phyloP scores from a whole-genome alignment of 2,113 vertebrate species.

The Tamias sibiricus region DNA sequence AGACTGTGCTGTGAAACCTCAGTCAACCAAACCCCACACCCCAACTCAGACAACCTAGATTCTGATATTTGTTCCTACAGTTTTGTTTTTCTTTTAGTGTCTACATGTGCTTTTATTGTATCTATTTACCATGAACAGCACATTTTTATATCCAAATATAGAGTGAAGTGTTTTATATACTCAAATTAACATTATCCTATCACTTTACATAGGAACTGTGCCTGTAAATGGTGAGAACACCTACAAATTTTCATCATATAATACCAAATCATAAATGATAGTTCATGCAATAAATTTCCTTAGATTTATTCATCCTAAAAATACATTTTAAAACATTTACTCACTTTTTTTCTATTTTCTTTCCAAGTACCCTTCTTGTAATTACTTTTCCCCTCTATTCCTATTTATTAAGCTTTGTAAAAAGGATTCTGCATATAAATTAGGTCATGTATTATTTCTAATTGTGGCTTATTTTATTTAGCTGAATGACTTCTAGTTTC shows the following conservation, averaged over 20 bases:
- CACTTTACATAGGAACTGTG: background rate
- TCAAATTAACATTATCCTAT: background rate
- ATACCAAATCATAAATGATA: too few relatives aligned
- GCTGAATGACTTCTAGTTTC: background rate
- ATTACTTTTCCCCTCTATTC: background rate
- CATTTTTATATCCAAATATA: background rate
- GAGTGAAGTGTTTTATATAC: background rate
- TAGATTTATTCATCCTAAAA: background rate
- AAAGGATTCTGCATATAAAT: background rate
- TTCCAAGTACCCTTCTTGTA: background rate
- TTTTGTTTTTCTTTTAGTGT: background rate
- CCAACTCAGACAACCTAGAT: background rate
- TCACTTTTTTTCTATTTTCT: background rate
- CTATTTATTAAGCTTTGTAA: background rate
- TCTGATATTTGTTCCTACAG: background rate
- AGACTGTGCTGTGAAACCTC: background rate
- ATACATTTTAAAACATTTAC: background rate
- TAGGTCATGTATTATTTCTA: background rate
- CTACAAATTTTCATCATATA: too few relatives aligned
- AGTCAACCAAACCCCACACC: background rate
- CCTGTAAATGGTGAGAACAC: background rate
- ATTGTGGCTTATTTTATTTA: background rate
- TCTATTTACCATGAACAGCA: background rate
- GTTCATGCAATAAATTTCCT: background rate
- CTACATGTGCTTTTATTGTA: background rate